phyloP scores from a whole-genome alignment of 2,113 vertebrate species.

The Thymallus thymallus region DNA sequence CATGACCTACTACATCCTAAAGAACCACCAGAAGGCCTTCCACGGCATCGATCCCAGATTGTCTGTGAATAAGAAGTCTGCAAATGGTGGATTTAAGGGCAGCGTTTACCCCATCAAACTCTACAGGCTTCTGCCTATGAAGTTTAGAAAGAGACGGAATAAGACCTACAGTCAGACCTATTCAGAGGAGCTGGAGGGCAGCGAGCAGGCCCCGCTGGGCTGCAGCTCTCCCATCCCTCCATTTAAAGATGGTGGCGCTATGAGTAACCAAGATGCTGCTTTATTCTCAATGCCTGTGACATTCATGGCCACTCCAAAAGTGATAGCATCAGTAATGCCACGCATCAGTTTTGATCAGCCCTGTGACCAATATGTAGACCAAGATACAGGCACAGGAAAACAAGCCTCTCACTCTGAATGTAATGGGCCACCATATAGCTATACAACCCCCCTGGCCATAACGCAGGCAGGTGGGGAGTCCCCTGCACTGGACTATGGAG shows the following conservation, averaged over 20 bases:
- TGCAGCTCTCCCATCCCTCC: conserved; percentile 73
- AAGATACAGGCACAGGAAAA: conserved; percentile 28
- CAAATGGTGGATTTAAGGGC: conserved; percentile 87
- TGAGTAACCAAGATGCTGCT: conserved; percentile 55
- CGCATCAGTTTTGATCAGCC: conserved; percentile 69
- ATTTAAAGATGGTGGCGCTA: conserved; percentile 73
- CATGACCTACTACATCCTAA: conserved; percentile 98
- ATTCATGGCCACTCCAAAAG: conserved; percentile 79
- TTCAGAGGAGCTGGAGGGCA: conserved; percentile 71
- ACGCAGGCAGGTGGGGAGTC: conserved; percentile 79
- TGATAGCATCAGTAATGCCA: conserved; percentile 71
- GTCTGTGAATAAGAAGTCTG: conserved; percentile 87
- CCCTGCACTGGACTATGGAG: conserved; percentile 74
- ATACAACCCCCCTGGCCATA: conserved; percentile 75
- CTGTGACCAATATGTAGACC: conserved; percentile 50
- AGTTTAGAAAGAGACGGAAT: conserved; percentile 86
- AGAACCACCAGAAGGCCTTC: conserved; percentile 97
- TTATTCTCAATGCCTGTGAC: conserved; percentile 70
- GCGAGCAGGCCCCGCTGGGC: conserved; percentile 63
- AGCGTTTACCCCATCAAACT: conserved; percentile 95
- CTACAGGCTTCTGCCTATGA: conserved; percentile 95
- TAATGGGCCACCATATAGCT: conserved; percentile 68
- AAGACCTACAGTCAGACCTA: conserved; percentile 86
- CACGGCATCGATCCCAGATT: conserved; percentile 94
- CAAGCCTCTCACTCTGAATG: conserved; percentile 37